Percentiles rank a stretch among this genome's conserved stretches.
Evolutionary conservation across 2,888 invertebrate species (phyloP).

Genomic region (Dromius quadrimaculatus): DNA sequence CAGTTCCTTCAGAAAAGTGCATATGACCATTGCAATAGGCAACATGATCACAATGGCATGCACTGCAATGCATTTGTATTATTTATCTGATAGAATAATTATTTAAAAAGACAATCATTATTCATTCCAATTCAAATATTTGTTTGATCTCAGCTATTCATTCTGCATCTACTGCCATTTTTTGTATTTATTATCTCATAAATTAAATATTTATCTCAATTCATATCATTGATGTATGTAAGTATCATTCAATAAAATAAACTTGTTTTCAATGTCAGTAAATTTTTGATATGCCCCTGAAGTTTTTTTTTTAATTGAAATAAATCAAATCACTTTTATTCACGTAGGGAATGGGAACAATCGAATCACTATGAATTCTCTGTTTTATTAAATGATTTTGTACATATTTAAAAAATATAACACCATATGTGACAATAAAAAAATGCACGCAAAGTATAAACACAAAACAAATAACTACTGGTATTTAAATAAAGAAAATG

Average conservation of each 20-base stretch:
- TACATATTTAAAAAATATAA: constrained; percentile 29
- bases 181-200: background rate
- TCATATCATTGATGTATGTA: background rate
- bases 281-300: too few species aligned
- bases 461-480: constrained; percentile 12
- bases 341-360: too few species aligned
- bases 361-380: too few species aligned
- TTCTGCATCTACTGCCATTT: constrained; percentile 7
- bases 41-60: constrained; percentile 80
- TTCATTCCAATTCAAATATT: constrained; percentile 4
- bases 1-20: constrained; percentile 79
- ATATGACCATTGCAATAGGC: constrained; percentile 83
- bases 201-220: background rate
- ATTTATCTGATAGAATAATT: constrained; percentile 66
- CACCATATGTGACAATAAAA: constrained; percentile 32
- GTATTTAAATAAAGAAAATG: constrained; percentile 10
- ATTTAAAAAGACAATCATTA: constrained; percentile 22
- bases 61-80: constrained; percentile 76
- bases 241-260: background rate
- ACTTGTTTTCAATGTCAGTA: too few species aligned
- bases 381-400: constrained; percentile 22
- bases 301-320: too few species aligned
- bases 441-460: constrained; percentile 19
- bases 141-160: constrained; percentile 36
- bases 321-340: too few species aligned